Percentiles rank a stretch among this genome's conserved stretches.
phyloP scores from a whole-genome alignment of 2,888 invertebrate genomes.

The Elysia crispata region DNA sequence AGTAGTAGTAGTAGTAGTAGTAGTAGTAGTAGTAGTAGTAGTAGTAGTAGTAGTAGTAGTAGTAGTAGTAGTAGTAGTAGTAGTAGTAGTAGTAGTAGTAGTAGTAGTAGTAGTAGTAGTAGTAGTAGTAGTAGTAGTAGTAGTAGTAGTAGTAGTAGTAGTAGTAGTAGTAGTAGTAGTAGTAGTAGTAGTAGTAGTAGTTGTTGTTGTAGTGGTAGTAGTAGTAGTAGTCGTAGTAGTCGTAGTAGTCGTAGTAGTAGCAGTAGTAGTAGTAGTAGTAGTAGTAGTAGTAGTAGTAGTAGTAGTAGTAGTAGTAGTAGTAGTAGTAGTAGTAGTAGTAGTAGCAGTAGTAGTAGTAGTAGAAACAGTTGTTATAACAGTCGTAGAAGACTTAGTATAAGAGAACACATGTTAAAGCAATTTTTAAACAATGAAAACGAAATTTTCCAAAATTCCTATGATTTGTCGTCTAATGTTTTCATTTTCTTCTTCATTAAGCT shows the following conservation, averaged over 20 bases:
- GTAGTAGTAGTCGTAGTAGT: too few relatives aligned
- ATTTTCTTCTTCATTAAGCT: too few relatives aligned
- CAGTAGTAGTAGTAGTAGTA: too few relatives aligned
- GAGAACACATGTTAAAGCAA: too few relatives aligned
- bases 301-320: conserved; percentile 9
- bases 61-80: not conserved
- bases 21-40: conserved; percentile 1
- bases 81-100: not conserved
- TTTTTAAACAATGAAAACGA: too few relatives aligned
- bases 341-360: conserved; percentile 4
- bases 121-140: not conserved
- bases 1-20: conserved; percentile 4
- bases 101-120: not conserved
- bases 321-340: conserved; percentile 9
- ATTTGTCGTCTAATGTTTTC: too few relatives aligned
- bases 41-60: too few relatives aligned
- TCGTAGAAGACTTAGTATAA: too few relatives aligned
- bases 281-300: conserved; percentile 9
- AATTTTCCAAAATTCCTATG: too few relatives aligned
- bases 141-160: not conserved
- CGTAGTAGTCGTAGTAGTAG: too few relatives aligned
- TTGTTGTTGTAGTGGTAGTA: too few relatives aligned
- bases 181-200: conserved; percentile 9
- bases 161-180: conserved; percentile 9
- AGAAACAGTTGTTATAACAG: too few relatives aligned